A percentile compares a stretch with the other conserved stretches of the same genome.
These are phyloP conservation scores for Leptinotarsa defecta DNA, from an alignment of 1,140 invertebrate species.

Conservation along the genomic window DNA sequence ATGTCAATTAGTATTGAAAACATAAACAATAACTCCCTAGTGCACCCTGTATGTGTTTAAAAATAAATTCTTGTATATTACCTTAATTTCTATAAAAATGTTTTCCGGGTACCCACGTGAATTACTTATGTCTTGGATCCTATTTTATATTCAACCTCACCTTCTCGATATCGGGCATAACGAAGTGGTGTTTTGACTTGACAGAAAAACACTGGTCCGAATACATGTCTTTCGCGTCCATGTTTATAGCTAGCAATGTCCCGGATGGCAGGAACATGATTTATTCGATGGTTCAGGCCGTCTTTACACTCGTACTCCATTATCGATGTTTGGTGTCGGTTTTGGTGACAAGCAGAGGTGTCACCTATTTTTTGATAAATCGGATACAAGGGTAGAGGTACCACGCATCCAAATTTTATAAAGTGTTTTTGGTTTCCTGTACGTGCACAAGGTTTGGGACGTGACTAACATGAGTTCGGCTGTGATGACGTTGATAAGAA, in stretches of 20 bases:
- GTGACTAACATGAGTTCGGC: too few relatives aligned
- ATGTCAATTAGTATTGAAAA: too few relatives aligned
- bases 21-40: too few relatives aligned
- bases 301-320: slow-evolving; percentile 5
- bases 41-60: too few relatives aligned
- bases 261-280: slow-evolving; percentile 20
- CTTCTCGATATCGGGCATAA: slow-evolving; percentile 6
- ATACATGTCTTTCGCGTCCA: slow-evolving; percentile 19
- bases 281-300: slow-evolving; percentile 15
- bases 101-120: not conserved
- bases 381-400: not conserved
- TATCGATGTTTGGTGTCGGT: slow-evolving; percentile 20
- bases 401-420: not conserved
- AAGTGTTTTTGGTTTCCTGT: not conserved
- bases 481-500: too few relatives aligned
- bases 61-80: too few relatives aligned
- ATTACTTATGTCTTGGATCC: not conserved
- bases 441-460: not conserved
- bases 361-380: slow-evolving; percentile 20
- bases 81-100: too few relatives aligned
- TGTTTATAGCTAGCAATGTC: slow-evolving; percentile 16
- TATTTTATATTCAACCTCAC: not conserved
- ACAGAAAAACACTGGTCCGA: slow-evolving; percentile 18
- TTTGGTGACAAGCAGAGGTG: slow-evolving; percentile 18
- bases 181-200: slow-evolving; percentile 16